A percentile compares a stretch with the other conserved stretches of the same genome.
These are phyloP conservation scores for Lycia hirtaria DNA, from an alignment of 2,888 invertebrate genomes.

Conservation along the genomic window DNA sequence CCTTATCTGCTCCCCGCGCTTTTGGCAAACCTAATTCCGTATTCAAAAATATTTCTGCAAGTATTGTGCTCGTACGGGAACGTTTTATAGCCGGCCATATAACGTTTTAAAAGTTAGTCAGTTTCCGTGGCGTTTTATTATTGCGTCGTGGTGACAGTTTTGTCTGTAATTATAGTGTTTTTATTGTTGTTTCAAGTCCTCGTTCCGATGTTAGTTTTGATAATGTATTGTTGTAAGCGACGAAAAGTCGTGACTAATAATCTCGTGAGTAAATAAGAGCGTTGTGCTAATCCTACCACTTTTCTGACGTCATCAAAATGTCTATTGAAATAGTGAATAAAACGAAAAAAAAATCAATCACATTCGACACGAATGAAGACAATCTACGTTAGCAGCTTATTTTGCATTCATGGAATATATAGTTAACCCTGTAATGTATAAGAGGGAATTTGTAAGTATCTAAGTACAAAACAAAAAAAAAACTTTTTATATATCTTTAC, in stretches of 20 bases:
- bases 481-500: too few species aligned
- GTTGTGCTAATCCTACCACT: neutral
- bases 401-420: constrained; percentile 83
- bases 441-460: neutral
- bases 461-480: neutral
- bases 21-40: constrained; percentile 85
- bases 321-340: constrained; percentile 6
- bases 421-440: constrained; percentile 55
- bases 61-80: constrained; percentile 83
- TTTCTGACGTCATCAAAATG: constrained; percentile 3
- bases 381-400: constrained; percentile 75
- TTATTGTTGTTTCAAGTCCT: constrained; percentile 53
- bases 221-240: constrained; percentile 31
- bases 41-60: constrained; percentile 86
- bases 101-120: constrained; percentile 84
- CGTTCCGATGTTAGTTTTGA: constrained; percentile 35
- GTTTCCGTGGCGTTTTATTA: constrained; percentile 68
- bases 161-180: constrained; percentile 71
- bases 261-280: neutral
- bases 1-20: constrained; percentile 84
- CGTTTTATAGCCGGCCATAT: constrained; percentile 84
- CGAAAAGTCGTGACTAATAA: constrained; percentile 32
- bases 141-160: constrained; percentile 60
- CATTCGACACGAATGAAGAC: constrained; percentile 66
- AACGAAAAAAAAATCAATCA: constrained; percentile 66